Evolutionary conservation across 2,113 vertebrate species (phyloP), one percentile per base, ranked within the genome.

Genomic region (Salminus brasiliensis): DNA sequence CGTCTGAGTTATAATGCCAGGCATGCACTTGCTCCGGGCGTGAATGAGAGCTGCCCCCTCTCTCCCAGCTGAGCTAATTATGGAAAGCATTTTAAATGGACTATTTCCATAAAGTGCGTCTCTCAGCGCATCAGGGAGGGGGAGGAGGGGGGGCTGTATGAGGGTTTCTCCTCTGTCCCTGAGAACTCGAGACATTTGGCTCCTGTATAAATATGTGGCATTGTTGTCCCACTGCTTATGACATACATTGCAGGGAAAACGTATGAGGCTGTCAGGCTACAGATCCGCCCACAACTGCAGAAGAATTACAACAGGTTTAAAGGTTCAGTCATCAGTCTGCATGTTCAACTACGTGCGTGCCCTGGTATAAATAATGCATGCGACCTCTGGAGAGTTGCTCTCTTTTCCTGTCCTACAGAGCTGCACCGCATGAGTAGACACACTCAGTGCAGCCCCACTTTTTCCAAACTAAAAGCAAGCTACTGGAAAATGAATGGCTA

Each of bases 61-160:
- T 74, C 68, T 74, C 77, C 69, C 80, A 74, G 81, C 68, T 43
- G 81, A 82, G 75, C 70, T 85, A 85, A 83, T 85, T 81, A 83
- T 29, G 71, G 62, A 74, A 74, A 77, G 75, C 45, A 80, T 76
- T 85, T 85, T 77, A 82, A 71, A 74, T 30, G 34, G 39, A 72
- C 70, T 72, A 78, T 78, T 84, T 84, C 70, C 74, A 84, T 74
- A 78, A 84, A 78, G 74, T 78, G 74, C 71, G 55, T 84, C 63
- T 68, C 21, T 21, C 34, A 23, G 30, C 34, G 15, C 78, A 70
- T 73, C 39, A 52, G 82, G 63, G 70, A 84, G 29, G 47, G 34
- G 30, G 29, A 78, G 63, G 70, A 84, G 29, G 47, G 34, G 30
- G 29, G 23, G 25, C 52, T 49, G 4, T 39, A 39, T 39, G 9